Base-by-base conservation (phyloP, 2,888 invertebrate species). In the Acanthosepion esculentum region DNA sequence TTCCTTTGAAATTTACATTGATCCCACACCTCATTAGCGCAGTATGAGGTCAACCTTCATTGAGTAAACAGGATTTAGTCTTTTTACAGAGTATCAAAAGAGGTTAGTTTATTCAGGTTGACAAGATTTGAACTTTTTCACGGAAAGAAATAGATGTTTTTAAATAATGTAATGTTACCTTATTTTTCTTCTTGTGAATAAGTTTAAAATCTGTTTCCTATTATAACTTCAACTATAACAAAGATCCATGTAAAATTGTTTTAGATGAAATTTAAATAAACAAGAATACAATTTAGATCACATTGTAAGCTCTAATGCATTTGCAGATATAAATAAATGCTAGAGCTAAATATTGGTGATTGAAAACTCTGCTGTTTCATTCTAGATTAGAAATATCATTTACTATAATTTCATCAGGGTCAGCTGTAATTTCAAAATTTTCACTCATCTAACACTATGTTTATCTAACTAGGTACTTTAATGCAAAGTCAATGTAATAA, bases 11-110 rank as follows among this genome's bases (percentile, higher is more conserved):
- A 78, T 78, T 78, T 78, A 15, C 78, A 78, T 78, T 78, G 78
- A 78, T 78, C 78, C 78, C 78, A 78, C n/a, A 78, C 78, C n/a
- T 78, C 78, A 78, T 78, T 78, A 78, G 78, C 33, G 78, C n/a
- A 78, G 18, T 78, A 78, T 78, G 12, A 78, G 78, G 78, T 78
- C 78, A 78, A 78, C n/a, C 78, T 78, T 78, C n/a, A 78, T 33
- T 78, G n/a, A 78, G 78, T n/a, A 78, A 78, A 78, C 78, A 78
- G 78, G 78, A 78, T 78, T 78, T 33, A 78, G n/a, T 78, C n/a
- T 78, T 78, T 78, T 78, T n/a, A 8, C 78, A 78, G 33, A 78
- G 33, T 78, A 78, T 78, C 12, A 78, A 78, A 78, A 78, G 78
- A 33, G 78, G n/a, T 10, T 10, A 78, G 33, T 78, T 78, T 78